Conservation (phyloP, 1,140 invertebrate species). For the Gryon sp. region DNA sequence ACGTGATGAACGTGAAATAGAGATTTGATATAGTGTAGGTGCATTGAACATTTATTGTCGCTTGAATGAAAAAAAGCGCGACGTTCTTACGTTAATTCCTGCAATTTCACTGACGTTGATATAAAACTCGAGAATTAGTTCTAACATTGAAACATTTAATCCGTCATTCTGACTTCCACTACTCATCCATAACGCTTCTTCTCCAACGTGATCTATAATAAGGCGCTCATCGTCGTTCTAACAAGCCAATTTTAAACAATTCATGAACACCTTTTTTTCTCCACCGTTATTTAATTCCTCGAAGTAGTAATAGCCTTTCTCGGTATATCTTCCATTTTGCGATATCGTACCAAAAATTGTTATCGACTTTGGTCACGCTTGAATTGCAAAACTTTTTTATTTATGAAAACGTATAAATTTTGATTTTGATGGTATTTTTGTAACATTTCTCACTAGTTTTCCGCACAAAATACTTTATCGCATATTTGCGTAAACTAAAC, state of each 20-base stretch:
- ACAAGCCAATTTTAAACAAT: background rate
- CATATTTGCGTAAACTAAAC: constrained; percentile 58
- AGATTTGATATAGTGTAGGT: constrained; percentile 37
- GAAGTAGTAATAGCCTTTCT: no score
- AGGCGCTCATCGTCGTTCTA: background rate
- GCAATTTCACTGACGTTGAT: constrained; percentile 10
- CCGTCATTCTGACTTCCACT: background rate
- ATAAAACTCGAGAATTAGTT: constrained; percentile 25
- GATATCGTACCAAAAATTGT: constrained; percentile 9
- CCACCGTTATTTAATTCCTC: no score
- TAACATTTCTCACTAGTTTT: constrained; percentile 34
- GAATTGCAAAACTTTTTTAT: constrained; percentile 9
- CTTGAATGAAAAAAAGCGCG: constrained; percentile 8
- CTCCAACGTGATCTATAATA: background rate
- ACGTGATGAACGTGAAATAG: constrained; percentile 45
- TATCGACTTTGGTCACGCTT: background rate
- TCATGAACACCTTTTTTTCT: no score
- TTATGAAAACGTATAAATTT: constrained; percentile 28
- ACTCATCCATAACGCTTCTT: background rate
- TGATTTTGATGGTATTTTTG: constrained; percentile 12
- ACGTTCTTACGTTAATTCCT: background rate
- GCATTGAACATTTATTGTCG: constrained; percentile 36
- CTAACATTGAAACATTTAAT: constrained; percentile 18
- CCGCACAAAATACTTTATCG: constrained; percentile 48
- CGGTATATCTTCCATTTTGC: constrained; percentile 1